Base-by-base conservation (phyloP, 2,797 vertebrate genomes). In the Intellagama lesueurii region DNA sequence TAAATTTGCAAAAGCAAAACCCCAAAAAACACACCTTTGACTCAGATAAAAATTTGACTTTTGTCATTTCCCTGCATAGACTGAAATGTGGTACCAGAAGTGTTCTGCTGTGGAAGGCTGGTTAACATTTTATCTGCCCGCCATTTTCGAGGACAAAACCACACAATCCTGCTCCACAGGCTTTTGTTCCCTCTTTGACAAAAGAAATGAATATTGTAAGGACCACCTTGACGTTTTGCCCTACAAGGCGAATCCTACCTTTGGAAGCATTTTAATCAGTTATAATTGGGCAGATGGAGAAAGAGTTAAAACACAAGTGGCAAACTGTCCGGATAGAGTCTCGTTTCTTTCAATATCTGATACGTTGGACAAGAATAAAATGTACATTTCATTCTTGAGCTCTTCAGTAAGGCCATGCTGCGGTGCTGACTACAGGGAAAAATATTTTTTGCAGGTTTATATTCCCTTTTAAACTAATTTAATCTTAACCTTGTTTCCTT, bases 1-100 rank as follows among this genome's bases (percentile, higher is more conserved):
- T 91, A 52, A 8, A 80, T 92, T 93, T 88, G 40, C 66, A 52
- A 1, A 49, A 5, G 1, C 9, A 1, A 24, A 90, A 56, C 60
- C 24, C 76, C 28, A 0, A 1, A 86, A 88, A 91, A 79, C 2
- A 17, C 12, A 47, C 24, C 47, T 72, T 84, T 70, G 19, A 24
- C 26, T 17, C 1, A 22, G 44, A n/a, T 35, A 44, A 35, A 85
- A 73, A 49, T 73, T 5, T 32, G 70, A 49, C 30, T n/a, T 22
- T 19, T 7, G 1, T 24, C n/a, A 47, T 69, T 47, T 44, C 52
- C 7, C 52, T 47, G 5, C 1, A 28, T 47, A 78, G 47, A 44
- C 7, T 73, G 56, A 84, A 49, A 78, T 66, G n/a, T 60, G 12
- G 7, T 19, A 7, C 19, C 30, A 49, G 28, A 64, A 49, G 9